Conservation (phyloP, 2,888 invertebrate species). For the Tetragonula carbonaria region DNA sequence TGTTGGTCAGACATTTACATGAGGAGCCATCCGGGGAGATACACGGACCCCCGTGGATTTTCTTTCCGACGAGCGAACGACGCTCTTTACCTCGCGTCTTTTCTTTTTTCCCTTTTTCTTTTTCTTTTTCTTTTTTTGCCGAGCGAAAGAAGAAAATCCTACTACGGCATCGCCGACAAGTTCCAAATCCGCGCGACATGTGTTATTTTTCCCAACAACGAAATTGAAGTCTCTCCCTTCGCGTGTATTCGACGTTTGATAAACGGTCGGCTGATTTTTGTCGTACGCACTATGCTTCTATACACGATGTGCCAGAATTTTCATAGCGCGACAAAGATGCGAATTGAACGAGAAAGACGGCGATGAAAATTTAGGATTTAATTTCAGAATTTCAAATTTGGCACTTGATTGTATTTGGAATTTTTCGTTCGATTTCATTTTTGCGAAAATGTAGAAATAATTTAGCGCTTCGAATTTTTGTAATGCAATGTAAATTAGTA, state of each 20-base stretch:
- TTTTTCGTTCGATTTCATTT: too few species aligned
- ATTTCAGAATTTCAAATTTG: too few species aligned
- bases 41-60: conserved; percentile 78
- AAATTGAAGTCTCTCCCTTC: neutral
- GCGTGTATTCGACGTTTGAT: neutral
- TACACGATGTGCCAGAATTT: neutral
- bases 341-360: too few species aligned
- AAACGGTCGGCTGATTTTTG: neutral
- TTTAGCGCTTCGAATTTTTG: too few species aligned
- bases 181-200: conserved; percentile 26
- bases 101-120: too few species aligned
- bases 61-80: conserved; percentile 67
- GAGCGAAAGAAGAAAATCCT: conserved; percentile 47
- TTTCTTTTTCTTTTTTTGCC: conserved; percentile 50
- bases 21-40: conserved; percentile 60
- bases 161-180: conserved; percentile 6
- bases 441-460: too few species aligned
- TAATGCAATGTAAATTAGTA: too few species aligned
- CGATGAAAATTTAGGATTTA: too few species aligned
- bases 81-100: conserved; percentile 1
- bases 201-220: conserved; percentile 59
- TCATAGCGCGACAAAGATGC: too few species aligned
- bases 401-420: too few species aligned
- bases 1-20: conserved; percentile 77
- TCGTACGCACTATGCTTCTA: neutral